Base-by-base conservation (phyloP, 2,888 invertebrate genomes). In the Ophion slaviceki region DNA sequence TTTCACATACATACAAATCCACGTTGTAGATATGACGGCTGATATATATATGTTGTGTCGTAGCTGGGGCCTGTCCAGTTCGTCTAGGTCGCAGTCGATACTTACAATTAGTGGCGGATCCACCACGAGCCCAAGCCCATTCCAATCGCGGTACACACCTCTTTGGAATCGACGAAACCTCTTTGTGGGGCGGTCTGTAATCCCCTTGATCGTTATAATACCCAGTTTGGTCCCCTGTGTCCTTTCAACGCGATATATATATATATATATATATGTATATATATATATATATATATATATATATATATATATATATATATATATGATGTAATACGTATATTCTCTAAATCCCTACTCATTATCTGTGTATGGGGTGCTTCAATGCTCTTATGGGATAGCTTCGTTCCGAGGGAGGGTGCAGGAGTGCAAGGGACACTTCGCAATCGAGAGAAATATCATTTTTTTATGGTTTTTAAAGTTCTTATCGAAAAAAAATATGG, bases 161-260 rank as follows among this genome's bases (percentile, higher is more conserved):
- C 85, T 83, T 86, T 74, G 72, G 71, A 80, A 80, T 84, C 76
- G 77, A 64, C 80, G 59, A 82, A 80, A 86, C 80, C 80, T 82
- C 82, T 82, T 86, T 86, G 85, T 83, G 59, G 45, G 68, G 61
- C 59, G 77, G 77, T 77, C 85, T 82, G 71, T 86, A 82, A 86
- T 86, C 85, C 80, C 82, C 85, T 82, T 82, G 77, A 86, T 86
- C 82, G 80, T 82, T 78, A 59, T 80, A 72, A 80, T 76, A 82
- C 68, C 77, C 67, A 47, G 71, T 62, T 77, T 57, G 17, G 20
- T 76, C 62, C 45, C 57, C 66, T 61, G 62, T 40, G 61, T 74
- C 80, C 75, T 68, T 68, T 71, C 53, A 68, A 57, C 79, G 70
- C 59, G 70, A 28, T 74, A 70, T 62, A 76, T 40, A 7, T 40